Percentiles rank a stretch among this genome's conserved stretches.
Evolutionary conservation across 1,140 invertebrate genomes (phyloP).

Genomic region (Brachionus manjavacas): DNA sequence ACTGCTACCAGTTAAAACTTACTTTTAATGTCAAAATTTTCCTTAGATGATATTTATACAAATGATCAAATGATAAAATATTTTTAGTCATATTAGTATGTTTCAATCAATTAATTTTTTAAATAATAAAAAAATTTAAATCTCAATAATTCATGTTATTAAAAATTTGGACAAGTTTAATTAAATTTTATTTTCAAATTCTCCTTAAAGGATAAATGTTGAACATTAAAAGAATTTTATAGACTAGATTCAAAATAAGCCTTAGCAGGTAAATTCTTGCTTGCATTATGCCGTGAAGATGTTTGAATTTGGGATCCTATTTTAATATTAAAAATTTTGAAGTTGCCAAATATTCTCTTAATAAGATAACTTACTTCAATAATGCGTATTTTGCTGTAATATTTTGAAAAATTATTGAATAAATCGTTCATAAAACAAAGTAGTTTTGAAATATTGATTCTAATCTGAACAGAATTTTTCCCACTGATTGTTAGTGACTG

Average conservation of each 20-base stretch:
- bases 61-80: no score
- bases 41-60: no score
- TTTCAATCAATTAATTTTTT: no score
- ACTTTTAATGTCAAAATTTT: no score
- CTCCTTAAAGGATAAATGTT: not conserved
- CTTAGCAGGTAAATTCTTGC: slow-evolving; percentile 9
- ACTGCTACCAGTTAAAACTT: no score
- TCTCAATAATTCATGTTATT: not conserved
- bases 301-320: slow-evolving; percentile 17
- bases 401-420: not conserved
- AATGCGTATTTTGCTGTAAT: slow-evolving; percentile 36
- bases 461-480: not conserved
- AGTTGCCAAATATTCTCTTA: not conserved
- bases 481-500: not conserved
- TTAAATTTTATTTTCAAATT: not conserved
- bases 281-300: slow-evolving; percentile 8
- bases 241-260: not conserved
- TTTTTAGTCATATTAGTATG: no score
- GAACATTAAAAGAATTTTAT: not conserved
- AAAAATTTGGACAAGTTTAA: not conserved
- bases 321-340: not conserved
- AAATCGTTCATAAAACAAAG: not conserved
- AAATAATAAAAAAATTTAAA: no score
- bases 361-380: slow-evolving; percentile 12
- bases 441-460: not conserved